A percentile compares a stretch with the other conserved stretches of the same genome.
Evolutionary conservation across 2,888 invertebrate genomes (phyloP).

Genomic region (Psylliodes chrysocephalus): DNA sequence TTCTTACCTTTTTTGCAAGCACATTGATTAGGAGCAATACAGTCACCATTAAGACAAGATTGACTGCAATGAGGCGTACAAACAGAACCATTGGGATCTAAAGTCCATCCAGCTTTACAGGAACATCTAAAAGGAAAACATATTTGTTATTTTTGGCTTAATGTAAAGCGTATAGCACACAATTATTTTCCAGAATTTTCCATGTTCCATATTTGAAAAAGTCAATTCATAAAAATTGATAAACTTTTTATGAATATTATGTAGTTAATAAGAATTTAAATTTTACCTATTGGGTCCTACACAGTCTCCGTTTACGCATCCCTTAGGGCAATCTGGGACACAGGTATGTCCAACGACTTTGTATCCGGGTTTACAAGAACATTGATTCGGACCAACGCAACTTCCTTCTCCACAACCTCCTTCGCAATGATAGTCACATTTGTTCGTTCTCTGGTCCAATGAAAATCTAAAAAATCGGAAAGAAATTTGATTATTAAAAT

Average conservation of each 20-base stretch:
- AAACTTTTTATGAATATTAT: too few species aligned
- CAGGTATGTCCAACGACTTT: constrained; percentile 55
- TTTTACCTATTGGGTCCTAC: constrained; percentile 63
- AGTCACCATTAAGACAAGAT: constrained; percentile 67
- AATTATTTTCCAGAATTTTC: too few species aligned
- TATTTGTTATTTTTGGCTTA: too few species aligned
- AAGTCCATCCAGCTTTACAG: constrained; percentile 62
- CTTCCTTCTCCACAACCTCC: constrained; percentile 62
- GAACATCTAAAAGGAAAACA: constrained; percentile 66
- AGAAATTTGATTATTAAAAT: too few species aligned
- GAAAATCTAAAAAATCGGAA: constrained; percentile 60
- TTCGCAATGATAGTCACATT: constrained; percentile 59
- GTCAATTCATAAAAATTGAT: too few species aligned
- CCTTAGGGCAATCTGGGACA: constrained; percentile 60
- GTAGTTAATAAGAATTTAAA: too few species aligned
- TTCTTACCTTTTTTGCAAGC: constrained; percentile 60
- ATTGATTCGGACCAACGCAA: constrained; percentile 66
- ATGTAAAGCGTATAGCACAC: too few species aligned
- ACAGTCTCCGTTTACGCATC: constrained; percentile 67
- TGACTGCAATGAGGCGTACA: constrained; percentile 64
- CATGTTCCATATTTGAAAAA: too few species aligned
- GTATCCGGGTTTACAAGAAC: constrained; percentile 65
- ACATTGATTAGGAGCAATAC: constrained; percentile 62
- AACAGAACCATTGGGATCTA: constrained; percentile 51
- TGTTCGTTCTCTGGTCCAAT: constrained; percentile 59